These are phyloP conservation scores for Chionoecetes opilio DNA, from an alignment of 1,140 invertebrate species.

Conservation along the genomic window DNA sequence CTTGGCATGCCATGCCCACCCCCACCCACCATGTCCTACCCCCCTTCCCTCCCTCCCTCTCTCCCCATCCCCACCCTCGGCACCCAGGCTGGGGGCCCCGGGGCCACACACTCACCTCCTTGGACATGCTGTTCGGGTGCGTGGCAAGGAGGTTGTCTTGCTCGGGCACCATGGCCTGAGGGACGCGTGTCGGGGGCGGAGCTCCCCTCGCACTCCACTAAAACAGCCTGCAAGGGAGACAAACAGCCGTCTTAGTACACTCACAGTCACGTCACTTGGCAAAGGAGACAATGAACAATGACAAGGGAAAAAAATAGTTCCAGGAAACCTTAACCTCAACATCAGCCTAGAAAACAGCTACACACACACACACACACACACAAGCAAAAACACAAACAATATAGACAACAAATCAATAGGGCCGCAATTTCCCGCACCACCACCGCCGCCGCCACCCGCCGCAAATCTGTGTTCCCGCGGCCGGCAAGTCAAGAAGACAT, in stretches of 20 bases:
- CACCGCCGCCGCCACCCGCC: not conserved
- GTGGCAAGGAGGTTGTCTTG: constrained; percentile 63
- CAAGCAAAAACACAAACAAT: not conserved
- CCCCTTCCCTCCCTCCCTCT: not conserved
- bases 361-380: not conserved
- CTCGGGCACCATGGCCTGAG: constrained; percentile 73
- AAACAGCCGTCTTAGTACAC: constrained; percentile 2
- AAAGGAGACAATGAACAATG: not conserved
- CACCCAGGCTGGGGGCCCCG: not conserved
- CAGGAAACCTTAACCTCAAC: not conserved
- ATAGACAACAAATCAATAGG: no score
- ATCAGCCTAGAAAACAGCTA: not conserved
- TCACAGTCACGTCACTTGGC: not conserved
- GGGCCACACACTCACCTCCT: constrained; percentile 42
- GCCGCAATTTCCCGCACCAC: not conserved
- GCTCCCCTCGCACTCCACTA: constrained; percentile 62
- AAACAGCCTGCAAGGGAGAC: constrained; percentile 43
- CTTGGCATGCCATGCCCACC: not conserved
- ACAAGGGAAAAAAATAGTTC: not conserved
- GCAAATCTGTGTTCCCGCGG: not conserved
- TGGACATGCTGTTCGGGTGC: constrained; percentile 71
- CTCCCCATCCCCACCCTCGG: not conserved
- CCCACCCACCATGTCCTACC: not conserved
- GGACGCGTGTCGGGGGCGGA: constrained; percentile 35
- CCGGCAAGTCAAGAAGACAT: not conserved